A percentile compares a stretch with the other conserved stretches of the same genome.
Conservation (phyloP, 2,888 invertebrate species). For the Silvanus unidentatus region DNA sequence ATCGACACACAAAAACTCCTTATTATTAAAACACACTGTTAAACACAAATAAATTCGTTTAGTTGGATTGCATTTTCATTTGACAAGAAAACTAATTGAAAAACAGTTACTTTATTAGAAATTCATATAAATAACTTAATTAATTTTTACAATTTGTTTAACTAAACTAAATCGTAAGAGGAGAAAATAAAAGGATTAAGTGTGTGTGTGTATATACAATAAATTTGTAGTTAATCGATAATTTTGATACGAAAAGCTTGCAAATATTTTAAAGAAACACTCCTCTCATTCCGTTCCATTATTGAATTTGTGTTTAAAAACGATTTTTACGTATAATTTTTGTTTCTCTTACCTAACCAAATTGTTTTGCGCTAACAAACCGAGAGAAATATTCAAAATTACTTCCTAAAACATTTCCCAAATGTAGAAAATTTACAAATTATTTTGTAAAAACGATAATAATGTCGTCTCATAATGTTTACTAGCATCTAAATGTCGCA, state of each 20-base stretch:
- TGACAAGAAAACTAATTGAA: constrained; percentile 18
- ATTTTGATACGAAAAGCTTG: constrained; percentile 7
- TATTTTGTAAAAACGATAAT: constrained; percentile 83
- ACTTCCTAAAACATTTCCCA: not conserved
- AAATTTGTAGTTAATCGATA: constrained; percentile 15
- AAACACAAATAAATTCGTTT: not conserved
- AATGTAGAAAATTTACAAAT: constrained; percentile 50
- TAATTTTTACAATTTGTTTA: constrained; percentile 25
- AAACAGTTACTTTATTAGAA: constrained; percentile 39
- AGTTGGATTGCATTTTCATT: not conserved
- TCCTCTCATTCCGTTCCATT: constrained; percentile 6
- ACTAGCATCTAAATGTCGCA: constrained; percentile 87
- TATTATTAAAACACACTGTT: constrained; percentile 23
- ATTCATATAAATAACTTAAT: constrained; percentile 36
- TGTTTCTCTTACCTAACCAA: not conserved
- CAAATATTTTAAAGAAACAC: constrained; percentile 9
- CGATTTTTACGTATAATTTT: no score
- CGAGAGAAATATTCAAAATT: not conserved
- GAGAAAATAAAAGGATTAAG: no score
- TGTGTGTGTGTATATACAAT: constrained; percentile 29
- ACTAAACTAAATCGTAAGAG: no score
- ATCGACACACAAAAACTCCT: constrained; percentile 72
- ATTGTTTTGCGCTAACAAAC: not conserved
- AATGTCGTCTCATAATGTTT: constrained; percentile 96
- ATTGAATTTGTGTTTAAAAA: not conserved